phyloP scores from a whole-genome alignment of 2,888 invertebrate genomes.

The Ormia ochracea region DNA sequence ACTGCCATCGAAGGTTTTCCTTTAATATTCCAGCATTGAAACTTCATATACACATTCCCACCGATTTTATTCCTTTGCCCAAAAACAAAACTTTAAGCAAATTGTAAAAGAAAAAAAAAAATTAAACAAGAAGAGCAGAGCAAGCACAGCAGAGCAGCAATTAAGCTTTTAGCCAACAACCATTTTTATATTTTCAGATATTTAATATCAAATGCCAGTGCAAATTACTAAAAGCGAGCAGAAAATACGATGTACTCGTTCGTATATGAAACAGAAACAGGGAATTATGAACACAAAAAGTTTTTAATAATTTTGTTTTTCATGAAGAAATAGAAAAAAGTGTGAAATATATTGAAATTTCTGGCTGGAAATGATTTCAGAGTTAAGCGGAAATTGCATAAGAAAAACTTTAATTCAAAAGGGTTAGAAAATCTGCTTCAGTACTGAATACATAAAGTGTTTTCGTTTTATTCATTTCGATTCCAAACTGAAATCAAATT shows the following conservation, averaged over 20 bases:
- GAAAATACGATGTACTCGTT: no score
- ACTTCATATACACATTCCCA: constrained; percentile 8
- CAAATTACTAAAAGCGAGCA: constrained; percentile 10
- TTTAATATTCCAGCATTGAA: background rate
- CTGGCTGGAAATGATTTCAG: background rate
- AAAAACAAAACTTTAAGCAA: constrained; percentile 8
- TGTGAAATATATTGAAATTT: constrained; percentile 48
- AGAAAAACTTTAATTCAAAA: constrained; percentile 35
- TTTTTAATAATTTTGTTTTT: constrained; percentile 34
- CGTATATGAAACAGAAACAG: background rate
- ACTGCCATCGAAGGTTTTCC: background rate
- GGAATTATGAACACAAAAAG: background rate
- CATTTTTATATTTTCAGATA: constrained; percentile 8
- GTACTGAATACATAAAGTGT: background rate
- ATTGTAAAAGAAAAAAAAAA: background rate
- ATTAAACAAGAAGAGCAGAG: background rate
- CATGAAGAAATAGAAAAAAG: constrained; percentile 9
- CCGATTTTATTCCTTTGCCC: background rate
- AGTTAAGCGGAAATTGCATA: background rate
- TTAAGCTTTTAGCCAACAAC: constrained; percentile 36
- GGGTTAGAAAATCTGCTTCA: constrained; percentile 3
- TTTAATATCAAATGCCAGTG: constrained; percentile 24
- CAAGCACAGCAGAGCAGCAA: background rate
- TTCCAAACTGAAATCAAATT: constrained; percentile 20
- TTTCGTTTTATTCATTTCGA: background rate